These are phyloP conservation scores for Tribolium castaneum DNA, from an alignment of 1,140 invertebrate species.

Conservation along the genomic window DNA sequence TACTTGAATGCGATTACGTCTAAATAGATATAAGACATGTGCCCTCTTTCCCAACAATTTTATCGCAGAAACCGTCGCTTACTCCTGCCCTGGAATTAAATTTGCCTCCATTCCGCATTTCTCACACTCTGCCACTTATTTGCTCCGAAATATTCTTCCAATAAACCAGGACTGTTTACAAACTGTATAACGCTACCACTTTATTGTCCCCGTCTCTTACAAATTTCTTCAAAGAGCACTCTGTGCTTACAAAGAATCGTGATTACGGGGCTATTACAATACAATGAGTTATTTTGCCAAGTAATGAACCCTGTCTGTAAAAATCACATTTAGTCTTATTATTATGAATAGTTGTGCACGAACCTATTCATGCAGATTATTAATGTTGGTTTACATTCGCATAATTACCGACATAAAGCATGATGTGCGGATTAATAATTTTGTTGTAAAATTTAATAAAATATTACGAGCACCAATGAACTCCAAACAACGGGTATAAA, in stretches of 20 bases:
- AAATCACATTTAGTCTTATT: background rate
- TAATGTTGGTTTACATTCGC: background rate
- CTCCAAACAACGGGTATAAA: background rate
- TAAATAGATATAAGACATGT: constrained; percentile 43
- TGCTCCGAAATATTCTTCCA: background rate
- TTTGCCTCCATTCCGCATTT: constrained; percentile 6
- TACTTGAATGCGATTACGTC: constrained; percentile 40
- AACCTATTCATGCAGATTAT: background rate
- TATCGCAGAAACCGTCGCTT: constrained; percentile 25
- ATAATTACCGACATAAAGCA: constrained; percentile 4
- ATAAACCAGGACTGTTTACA: background rate
- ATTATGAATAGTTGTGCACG: too few relatives aligned
- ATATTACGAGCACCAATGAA: background rate
- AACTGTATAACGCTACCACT: background rate
- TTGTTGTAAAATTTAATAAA: background rate
- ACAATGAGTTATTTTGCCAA: background rate
- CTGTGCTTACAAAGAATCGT: background rate
- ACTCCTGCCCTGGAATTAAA: constrained; percentile 20
- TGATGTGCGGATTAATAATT: background rate
- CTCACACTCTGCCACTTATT: background rate
- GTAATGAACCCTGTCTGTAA: background rate
- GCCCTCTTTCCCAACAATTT: constrained; percentile 42
- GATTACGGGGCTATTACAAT: background rate
- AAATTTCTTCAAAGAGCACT: background rate
- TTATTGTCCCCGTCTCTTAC: too few relatives aligned